Evolutionary conservation across 2,113 vertebrate species (phyloP).

Genomic region (Eupsittula cactorum): DNA sequence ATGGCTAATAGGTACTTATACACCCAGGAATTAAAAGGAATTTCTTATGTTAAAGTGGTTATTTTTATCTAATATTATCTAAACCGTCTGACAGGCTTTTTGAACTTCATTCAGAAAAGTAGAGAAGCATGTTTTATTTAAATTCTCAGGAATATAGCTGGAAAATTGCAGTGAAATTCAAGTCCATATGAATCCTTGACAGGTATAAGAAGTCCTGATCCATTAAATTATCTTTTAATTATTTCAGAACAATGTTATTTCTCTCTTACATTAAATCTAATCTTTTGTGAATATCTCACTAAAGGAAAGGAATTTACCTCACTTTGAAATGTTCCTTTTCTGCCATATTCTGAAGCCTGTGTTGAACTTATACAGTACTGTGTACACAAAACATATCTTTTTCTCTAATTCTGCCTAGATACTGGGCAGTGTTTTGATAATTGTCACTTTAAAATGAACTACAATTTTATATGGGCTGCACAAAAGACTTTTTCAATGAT

Average conservation of each 20-base stretch:
- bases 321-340: background rate
- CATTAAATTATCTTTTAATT: background rate
- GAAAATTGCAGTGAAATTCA: background rate
- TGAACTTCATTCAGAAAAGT: background rate
- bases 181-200: background rate
- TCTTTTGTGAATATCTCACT: background rate
- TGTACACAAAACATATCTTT: background rate
- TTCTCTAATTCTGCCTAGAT: background rate
- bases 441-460: background rate
- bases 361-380: background rate
- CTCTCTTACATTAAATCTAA: background rate
- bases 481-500: background rate
- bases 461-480: background rate
- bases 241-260: background rate
- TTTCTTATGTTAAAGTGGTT: background rate
- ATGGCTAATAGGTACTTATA: background rate
- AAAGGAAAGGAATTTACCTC: background rate
- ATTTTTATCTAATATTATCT: background rate
- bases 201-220: background rate
- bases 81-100: background rate
- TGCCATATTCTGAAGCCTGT: background rate
- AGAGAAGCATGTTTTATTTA: background rate
- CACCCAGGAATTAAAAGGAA: background rate
- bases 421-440: background rate
- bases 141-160: background rate